Evolutionary conservation across 2,113 vertebrate genomes (phyloP).

Genomic region (Mus pahari): DNA sequence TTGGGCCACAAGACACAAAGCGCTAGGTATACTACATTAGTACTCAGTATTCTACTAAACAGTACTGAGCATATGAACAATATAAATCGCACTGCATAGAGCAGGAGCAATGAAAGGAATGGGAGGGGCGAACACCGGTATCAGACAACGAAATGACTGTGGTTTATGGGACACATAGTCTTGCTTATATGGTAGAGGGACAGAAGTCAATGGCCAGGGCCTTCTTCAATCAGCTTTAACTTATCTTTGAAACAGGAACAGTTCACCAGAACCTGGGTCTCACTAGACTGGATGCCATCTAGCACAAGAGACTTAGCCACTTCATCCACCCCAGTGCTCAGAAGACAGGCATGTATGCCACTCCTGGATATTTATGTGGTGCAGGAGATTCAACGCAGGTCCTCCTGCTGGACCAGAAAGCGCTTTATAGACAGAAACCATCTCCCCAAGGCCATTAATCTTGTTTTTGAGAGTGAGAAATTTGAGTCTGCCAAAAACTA

Average conservation of each 20-base stretch:
- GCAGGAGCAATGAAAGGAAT: not conserved
- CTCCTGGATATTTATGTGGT: not conserved
- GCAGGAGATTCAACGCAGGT: not conserved
- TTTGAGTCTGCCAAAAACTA: not conserved
- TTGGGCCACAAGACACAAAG: not conserved
- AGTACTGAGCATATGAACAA: not conserved
- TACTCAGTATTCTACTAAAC: not conserved
- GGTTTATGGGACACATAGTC: not conserved
- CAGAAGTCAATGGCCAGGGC: not conserved
- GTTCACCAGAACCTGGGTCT: not conserved
- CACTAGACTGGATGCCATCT: no score
- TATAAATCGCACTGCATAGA: not conserved
- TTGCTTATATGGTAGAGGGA: not conserved
- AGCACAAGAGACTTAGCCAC: not conserved
- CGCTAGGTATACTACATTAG: not conserved
- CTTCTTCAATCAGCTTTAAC: not conserved
- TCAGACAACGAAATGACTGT: not conserved
- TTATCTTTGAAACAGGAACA: not conserved
- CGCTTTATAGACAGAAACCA: not conserved
- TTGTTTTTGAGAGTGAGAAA: constrained; percentile 35
- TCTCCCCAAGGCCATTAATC: not conserved
- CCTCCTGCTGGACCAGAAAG: not conserved
- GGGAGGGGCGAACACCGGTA: not conserved
- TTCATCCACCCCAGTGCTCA: not conserved
- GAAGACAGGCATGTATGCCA: not conserved